A percentile compares a stretch with the other conserved stretches of the same genome.
Evolutionary conservation across 2,113 vertebrate species (phyloP).

Genomic region (Todiramphus saurophagus): DNA sequence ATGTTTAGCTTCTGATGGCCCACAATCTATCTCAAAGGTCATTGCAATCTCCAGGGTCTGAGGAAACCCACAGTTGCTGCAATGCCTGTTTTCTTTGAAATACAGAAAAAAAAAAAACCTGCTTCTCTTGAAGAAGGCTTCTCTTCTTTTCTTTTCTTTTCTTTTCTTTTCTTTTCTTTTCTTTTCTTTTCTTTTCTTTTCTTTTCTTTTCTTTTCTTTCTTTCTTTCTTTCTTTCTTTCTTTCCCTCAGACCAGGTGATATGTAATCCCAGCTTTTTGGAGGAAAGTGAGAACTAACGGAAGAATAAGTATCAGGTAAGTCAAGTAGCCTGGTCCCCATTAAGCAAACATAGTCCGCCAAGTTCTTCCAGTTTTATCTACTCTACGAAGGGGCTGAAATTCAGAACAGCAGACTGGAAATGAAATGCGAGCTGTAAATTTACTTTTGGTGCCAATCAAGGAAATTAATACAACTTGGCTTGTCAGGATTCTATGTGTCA

Average conservation of each 20-base stretch:
- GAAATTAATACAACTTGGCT: background rate
- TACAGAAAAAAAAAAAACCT: background rate
- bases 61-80: slow-evolving; percentile 24
- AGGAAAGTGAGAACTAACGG: background rate
- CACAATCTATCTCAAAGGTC: slow-evolving; percentile 31
- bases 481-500: background rate
- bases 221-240: background rate
- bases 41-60: slow-evolving; percentile 10
- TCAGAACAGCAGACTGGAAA: background rate
- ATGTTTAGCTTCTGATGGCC: slow-evolving; percentile 44
- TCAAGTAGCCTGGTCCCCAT: background rate
- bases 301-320: background rate
- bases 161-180: rapidly evolving
- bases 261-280: background rate
- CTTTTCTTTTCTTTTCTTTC: too few species aligned
- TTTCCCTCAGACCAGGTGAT: background rate
- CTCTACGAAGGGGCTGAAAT: background rate
- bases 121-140: background rate
- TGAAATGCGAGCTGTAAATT: background rate
- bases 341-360: background rate
- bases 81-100: background rate
- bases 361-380: background rate
- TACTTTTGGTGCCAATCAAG: slow-evolving; percentile 2
- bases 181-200: background rate
- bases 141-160: background rate